Evolutionary conservation across 1,140 invertebrate species (phyloP).

Genomic region (Epicauta chinensis): DNA sequence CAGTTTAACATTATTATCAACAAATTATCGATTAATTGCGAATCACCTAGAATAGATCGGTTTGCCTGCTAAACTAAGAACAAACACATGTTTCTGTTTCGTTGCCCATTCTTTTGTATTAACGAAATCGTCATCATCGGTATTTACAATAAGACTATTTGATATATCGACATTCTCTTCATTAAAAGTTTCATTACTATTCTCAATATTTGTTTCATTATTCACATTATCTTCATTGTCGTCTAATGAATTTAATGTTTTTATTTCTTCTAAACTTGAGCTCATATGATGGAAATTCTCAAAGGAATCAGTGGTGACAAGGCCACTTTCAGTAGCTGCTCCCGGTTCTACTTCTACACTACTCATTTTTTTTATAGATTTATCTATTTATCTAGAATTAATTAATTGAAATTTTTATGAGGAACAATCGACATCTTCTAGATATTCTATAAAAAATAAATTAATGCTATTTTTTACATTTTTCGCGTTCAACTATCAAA

Average conservation of each 20-base stretch:
- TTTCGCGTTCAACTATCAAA: too few species aligned
- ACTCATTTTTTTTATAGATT: slow-evolving; percentile 19
- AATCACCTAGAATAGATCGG: slow-evolving; percentile 87
- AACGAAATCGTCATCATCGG: slow-evolving; percentile 47
- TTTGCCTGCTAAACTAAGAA: slow-evolving; percentile 91
- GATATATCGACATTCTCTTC: slow-evolving; percentile 19
- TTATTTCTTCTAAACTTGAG: slow-evolving; percentile 52
- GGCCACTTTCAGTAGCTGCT: slow-evolving; percentile 55
- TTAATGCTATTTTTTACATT: too few species aligned
- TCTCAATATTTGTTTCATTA: slow-evolving; percentile 39
- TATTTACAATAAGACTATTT: background rate
- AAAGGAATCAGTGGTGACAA: slow-evolving; percentile 61
- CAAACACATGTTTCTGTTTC: slow-evolving; percentile 88
- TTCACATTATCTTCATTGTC: slow-evolving; percentile 30
- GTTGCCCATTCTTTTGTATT: slow-evolving; percentile 65
- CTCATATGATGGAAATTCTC: slow-evolving; percentile 64
- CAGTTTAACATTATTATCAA: slow-evolving; percentile 18
- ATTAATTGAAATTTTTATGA: too few species aligned
- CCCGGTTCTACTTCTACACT: slow-evolving; percentile 41
- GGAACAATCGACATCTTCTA: too few species aligned
- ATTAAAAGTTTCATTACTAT: slow-evolving; percentile 40
- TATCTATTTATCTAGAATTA: too few species aligned
- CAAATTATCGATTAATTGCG: background rate
- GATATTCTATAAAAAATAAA: too few species aligned
- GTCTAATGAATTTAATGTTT: slow-evolving; percentile 41